phyloP scores from a whole-genome alignment of 2,113 vertebrate genomes.

The Chrysemys picta region DNA sequence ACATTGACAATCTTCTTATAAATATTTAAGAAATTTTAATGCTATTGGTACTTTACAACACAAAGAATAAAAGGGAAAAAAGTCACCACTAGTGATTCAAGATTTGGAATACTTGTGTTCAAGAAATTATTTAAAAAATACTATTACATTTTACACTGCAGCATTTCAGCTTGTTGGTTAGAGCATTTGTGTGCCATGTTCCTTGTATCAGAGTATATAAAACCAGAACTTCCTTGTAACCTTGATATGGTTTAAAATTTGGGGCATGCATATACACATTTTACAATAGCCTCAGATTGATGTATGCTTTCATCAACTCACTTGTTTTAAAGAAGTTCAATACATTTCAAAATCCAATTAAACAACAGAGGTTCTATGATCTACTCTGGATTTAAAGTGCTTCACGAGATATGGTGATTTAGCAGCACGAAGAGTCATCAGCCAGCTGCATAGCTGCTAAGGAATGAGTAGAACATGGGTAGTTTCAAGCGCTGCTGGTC shows the following conservation, averaged over 20 bases:
- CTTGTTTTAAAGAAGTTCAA: constrained; percentile 41
- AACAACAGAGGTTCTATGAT: background rate
- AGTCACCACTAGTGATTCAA: constrained; percentile 1
- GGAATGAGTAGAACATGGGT: constrained; percentile 99
- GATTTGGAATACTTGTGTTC: constrained; percentile 45
- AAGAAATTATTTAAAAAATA: constrained; percentile 55
- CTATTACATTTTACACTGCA: constrained; percentile 35
- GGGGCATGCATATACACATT: background rate
- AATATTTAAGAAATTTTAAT: constrained; percentile 61
- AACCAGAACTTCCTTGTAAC: constrained; percentile 42
- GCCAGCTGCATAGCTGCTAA: constrained; percentile 96
- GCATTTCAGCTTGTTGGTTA: constrained; percentile 44
- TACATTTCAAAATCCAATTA: constrained; percentile 38
- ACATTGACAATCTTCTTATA: constrained; percentile 35
- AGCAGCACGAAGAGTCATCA: constrained; percentile 71
- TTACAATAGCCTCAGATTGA: background rate
- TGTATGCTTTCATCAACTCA: background rate
- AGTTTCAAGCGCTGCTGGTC: constrained; percentile 97
- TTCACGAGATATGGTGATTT: background rate
- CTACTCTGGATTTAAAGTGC: constrained; percentile 55
- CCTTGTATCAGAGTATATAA: background rate
- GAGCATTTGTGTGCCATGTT: constrained; percentile 12
- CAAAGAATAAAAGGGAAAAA: background rate
- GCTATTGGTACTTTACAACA: constrained; percentile 26
- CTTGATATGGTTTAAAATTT: constrained; percentile 30